These are phyloP conservation scores for Heliconius ethilla DNA, from an alignment of 2,888 invertebrate genomes.

Conservation along the genomic window DNA sequence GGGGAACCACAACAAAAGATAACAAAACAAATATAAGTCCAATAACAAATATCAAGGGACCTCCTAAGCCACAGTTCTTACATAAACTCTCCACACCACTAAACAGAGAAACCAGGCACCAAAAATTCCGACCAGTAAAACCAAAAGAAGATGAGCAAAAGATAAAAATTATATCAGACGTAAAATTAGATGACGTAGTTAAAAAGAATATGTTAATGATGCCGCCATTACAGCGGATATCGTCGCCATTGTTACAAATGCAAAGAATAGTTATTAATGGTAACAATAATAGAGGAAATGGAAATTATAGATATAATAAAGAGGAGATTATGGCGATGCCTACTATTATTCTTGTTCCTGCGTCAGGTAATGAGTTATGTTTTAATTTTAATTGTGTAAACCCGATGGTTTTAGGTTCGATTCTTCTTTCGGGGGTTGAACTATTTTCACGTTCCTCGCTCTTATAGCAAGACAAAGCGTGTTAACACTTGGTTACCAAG, in stretches of 20 bases:
- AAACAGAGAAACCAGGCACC: slow-evolving; percentile 4
- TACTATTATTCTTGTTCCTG: slow-evolving; percentile 72
- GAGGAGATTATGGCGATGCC: slow-evolving; percentile 82
- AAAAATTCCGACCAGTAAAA: neutral
- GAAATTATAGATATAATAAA: slow-evolving; percentile 58
- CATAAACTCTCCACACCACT: slow-evolving; percentile 47
- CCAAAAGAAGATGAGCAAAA: slow-evolving; percentile 53
- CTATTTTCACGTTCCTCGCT: neutral
- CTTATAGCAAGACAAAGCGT: neutral
- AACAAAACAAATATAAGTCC: slow-evolving; percentile 43
- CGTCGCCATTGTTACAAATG: slow-evolving; percentile 65
- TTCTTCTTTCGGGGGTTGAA: neutral
- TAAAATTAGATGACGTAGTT: slow-evolving; percentile 64
- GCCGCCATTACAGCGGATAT: slow-evolving; percentile 55
- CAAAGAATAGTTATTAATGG: slow-evolving; percentile 72
- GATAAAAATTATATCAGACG: slow-evolving; percentile 71
- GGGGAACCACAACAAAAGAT: slow-evolving; percentile 52
- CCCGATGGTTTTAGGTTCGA: neutral
- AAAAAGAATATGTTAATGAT: slow-evolving; percentile 50
- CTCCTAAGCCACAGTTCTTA: slow-evolving; percentile 46
- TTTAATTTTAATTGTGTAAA: slow-evolving; percentile 1
- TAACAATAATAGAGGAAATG: slow-evolving; percentile 50
- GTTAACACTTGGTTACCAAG: no score
- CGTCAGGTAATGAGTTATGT: slow-evolving; percentile 56
- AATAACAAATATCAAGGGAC: slow-evolving; percentile 40